Conservation (phyloP, 2,113 vertebrate genomes). For the Nothocercus nigrocapillus region DNA sequence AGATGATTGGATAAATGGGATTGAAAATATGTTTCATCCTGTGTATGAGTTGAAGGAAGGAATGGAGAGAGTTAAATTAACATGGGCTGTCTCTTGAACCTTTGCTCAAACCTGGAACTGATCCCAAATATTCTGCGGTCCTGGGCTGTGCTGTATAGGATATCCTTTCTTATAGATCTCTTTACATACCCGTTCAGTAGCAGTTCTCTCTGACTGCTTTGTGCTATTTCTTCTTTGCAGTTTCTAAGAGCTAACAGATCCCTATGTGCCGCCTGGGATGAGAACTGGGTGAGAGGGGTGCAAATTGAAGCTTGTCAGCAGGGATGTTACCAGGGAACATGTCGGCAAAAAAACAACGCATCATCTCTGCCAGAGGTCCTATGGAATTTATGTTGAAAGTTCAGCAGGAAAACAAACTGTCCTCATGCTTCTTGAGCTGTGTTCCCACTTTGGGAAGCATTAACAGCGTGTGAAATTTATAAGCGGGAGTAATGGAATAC, state of each 20-base stretch:
- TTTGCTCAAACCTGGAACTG: not conserved
- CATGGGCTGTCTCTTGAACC: not conserved
- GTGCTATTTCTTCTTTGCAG: not conserved
- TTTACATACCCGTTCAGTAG: not conserved
- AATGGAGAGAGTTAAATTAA: not conserved
- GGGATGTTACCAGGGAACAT: not conserved
- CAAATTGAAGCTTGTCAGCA: not conserved
- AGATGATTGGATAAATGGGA: not conserved
- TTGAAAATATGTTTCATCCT: not conserved
- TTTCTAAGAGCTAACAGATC: not conserved
- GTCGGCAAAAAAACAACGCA: not conserved
- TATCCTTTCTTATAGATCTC: not conserved
- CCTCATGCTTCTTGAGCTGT: constrained; percentile 39
- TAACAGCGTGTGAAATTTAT: constrained; percentile 49
- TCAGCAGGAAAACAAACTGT: constrained; percentile 37
- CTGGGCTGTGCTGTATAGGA: not conserved
- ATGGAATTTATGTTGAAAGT: constrained; percentile 47
- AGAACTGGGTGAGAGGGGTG: not conserved
- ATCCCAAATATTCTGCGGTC: not conserved
- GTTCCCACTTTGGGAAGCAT: constrained; percentile 46
- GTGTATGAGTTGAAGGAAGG: not conserved
- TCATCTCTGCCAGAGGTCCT: not conserved
- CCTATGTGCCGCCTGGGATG: not conserved
- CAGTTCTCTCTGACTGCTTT: rapidly evolving
- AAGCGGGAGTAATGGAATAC: constrained; percentile 48